A percentile compares a stretch with the other conserved stretches of the same genome.
These are phyloP conservation scores for Sphaeridia pumilis DNA, from an alignment of 2,888 invertebrate genomes.

Conservation along the genomic window DNA sequence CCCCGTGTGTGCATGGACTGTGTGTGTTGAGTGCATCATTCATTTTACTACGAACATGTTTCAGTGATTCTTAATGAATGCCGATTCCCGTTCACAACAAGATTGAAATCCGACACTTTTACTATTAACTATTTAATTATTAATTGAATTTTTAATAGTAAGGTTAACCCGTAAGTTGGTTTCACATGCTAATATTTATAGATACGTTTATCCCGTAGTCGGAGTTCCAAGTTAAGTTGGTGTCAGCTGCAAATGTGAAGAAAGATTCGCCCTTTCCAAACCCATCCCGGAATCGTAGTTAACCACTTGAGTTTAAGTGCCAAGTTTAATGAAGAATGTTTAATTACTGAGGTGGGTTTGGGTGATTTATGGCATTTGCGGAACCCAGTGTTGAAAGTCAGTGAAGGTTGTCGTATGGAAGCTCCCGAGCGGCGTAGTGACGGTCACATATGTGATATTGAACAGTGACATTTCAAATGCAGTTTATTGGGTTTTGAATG, in stretches of 20 bases:
- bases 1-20: too few species aligned
- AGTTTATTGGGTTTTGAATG: too few species aligned
- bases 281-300: not conserved
- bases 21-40: not conserved
- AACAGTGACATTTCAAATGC: too few species aligned
- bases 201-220: not conserved
- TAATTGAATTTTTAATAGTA: slow-evolving; percentile 1
- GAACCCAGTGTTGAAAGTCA: too few species aligned
- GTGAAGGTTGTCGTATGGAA: too few species aligned
- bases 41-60: not conserved
- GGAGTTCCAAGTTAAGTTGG: too few species aligned
- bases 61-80: not conserved
- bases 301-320: too few species aligned
- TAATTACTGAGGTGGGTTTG: too few species aligned
- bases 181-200: not conserved
- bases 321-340: too few species aligned
- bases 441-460: too few species aligned
- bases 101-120: not conserved
- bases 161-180: not conserved
- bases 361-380: too few species aligned
- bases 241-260: not conserved
- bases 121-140: not conserved
- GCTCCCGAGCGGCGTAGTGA: too few species aligned
- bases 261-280: not conserved
- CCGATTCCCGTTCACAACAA: not conserved